These are phyloP conservation scores for Aplysia californica DNA, from an alignment of 1,140 invertebrate species.

Conservation along the genomic window DNA sequence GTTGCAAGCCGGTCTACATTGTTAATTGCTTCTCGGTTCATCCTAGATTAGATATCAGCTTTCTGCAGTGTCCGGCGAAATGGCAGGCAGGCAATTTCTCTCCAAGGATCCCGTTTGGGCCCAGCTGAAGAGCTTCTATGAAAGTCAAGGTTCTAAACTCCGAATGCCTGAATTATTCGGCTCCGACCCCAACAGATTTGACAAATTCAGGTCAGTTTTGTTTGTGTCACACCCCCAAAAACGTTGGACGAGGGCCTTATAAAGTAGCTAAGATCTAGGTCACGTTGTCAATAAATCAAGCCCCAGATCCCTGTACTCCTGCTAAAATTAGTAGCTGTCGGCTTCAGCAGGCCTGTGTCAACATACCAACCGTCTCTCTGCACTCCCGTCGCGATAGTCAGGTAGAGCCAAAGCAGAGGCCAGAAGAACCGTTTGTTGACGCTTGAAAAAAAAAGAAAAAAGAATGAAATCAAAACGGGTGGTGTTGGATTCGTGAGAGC, in stretches of 20 bases:
- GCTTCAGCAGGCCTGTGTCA: background rate
- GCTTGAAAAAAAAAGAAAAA: too few relatives aligned
- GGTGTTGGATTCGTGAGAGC: too few relatives aligned
- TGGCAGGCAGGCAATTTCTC: constrained; percentile 41
- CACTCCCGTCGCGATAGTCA: too few relatives aligned
- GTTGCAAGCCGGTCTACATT: too few relatives aligned
- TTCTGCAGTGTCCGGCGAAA: too few relatives aligned
- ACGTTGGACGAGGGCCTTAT: background rate
- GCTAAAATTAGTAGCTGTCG: background rate
- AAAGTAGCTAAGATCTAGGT: too few relatives aligned
- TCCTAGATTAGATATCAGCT: background rate
- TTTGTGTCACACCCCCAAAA: background rate
- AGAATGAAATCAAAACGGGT: too few relatives aligned
- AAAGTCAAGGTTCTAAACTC: constrained; percentile 36
- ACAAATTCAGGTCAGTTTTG: constrained; percentile 52
- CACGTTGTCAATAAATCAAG: too few relatives aligned
- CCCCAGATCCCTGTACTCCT: background rate
- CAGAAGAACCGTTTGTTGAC: too few relatives aligned
- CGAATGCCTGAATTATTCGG: constrained; percentile 58
- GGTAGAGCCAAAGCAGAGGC: too few relatives aligned
- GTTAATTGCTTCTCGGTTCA: too few relatives aligned
- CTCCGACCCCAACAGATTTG: constrained; percentile 45
- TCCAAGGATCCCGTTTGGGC: constrained; percentile 43
- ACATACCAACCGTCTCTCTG: background rate
- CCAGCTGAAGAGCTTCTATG: constrained; percentile 43